These are phyloP conservation scores for Anableps anableps DNA, from an alignment of 2,797 vertebrate genomes.

Conservation along the genomic window DNA sequence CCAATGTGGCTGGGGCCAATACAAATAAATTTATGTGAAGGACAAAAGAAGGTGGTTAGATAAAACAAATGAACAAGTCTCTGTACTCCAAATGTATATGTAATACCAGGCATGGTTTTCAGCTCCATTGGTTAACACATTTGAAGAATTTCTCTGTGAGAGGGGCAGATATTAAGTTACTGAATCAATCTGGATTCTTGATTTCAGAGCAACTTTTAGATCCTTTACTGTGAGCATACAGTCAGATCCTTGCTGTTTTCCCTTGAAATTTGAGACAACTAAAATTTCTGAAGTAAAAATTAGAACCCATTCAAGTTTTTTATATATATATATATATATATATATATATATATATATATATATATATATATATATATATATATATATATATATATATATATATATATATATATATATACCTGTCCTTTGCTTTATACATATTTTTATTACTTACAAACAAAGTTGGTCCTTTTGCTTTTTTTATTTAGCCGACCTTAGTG, in stretches of 20 bases:
- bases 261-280: not conserved
- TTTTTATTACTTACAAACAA: not conserved
- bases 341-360: too few species aligned
- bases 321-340: too few species aligned
- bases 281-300: not conserved
- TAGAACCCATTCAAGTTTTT: not conserved
- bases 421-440: not conserved
- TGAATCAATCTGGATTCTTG: slow-evolving; percentile 18
- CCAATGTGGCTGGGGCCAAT: slow-evolving; percentile 55
- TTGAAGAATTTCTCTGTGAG: slow-evolving; percentile 45
- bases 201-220: not conserved
- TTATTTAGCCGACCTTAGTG: not conserved
- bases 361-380: too few species aligned
- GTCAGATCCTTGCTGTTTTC: not conserved
- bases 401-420: too few species aligned
- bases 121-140: slow-evolving; percentile 52
- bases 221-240: not conserved
- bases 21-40: slow-evolving; percentile 69
- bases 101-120: slow-evolving; percentile 65
- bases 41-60: slow-evolving; percentile 62
- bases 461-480: not conserved
- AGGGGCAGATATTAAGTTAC: slow-evolving; percentile 25
- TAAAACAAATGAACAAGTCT: slow-evolving; percentile 76
- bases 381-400: too few species aligned
- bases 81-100: slow-evolving; percentile 70